phyloP scores from a whole-genome alignment of 2,113 vertebrate species.

The Parus major region DNA sequence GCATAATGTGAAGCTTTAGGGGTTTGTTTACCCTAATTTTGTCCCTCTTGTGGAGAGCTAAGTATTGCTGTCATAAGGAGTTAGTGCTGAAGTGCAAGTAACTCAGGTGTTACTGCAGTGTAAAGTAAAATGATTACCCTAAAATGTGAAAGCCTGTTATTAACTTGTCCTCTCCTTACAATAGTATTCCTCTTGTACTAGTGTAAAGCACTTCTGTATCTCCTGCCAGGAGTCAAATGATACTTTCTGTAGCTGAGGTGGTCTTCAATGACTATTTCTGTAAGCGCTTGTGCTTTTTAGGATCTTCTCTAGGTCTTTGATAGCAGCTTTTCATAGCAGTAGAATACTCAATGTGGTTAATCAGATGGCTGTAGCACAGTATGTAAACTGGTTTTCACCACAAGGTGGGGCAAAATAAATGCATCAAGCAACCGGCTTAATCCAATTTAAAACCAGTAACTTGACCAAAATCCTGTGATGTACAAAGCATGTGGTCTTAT shows the following conservation, averaged over 20 bases:
- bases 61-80: neutral
- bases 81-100: neutral
- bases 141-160: neutral
- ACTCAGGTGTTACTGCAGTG: neutral
- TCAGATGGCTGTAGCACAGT: neutral
- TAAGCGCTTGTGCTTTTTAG: neutral
- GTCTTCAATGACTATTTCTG: neutral
- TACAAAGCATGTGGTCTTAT: neutral
- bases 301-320: neutral
- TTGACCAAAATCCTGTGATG: neutral
- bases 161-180: neutral
- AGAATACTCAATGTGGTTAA: neutral
- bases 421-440: neutral
- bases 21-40: neutral
- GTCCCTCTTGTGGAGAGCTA: neutral
- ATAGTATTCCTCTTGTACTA: neutral
- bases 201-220: neutral
- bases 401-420: conserved; percentile 43
- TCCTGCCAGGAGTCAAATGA: neutral
- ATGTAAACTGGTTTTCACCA: conserved; percentile 10
- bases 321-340: neutral
- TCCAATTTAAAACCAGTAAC: neutral
- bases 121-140: neutral
- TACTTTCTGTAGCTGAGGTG: neutral
- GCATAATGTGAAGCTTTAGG: neutral